These are phyloP conservation scores for Empis livida DNA, from an alignment of 2,888 invertebrate species.

Conservation along the genomic window DNA sequence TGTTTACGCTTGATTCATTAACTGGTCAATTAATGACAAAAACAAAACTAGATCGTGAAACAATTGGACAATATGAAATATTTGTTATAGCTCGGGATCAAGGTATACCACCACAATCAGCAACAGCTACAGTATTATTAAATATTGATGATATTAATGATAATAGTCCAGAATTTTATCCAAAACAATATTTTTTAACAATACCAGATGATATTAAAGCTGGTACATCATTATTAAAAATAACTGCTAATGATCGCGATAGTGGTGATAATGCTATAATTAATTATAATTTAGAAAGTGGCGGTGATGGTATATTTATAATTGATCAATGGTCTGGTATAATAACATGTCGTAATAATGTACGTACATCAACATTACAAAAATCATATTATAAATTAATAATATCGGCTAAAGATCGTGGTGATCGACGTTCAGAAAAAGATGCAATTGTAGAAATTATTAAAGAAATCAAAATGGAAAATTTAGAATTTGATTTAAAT, in stretches of 20 bases:
- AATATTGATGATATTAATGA: conserved; percentile 81
- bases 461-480: conserved; percentile 56
- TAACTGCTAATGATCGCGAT: conserved; percentile 75
- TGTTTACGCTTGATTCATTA: conserved; percentile 68
- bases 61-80: conserved; percentile 62
- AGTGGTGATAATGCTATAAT: conserved; percentile 77
- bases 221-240: conserved; percentile 49
- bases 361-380: conserved; percentile 42
- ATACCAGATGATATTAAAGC: conserved; percentile 50
- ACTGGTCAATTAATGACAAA: conserved; percentile 75
- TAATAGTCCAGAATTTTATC: conserved; percentile 85
- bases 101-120: conserved; percentile 79
- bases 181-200: conserved; percentile 68
- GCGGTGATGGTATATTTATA: conserved; percentile 66
- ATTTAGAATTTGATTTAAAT: conserved; percentile 60
- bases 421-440: conserved; percentile 55
- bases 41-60: conserved; percentile 69
- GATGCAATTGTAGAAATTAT: conserved; percentile 73
- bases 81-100: conserved; percentile 82
- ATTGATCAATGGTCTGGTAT: conserved; percentile 68
- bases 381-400: conserved; percentile 59
- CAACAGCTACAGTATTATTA: conserved; percentile 74
- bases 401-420: conserved; percentile 70
- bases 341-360: conserved; percentile 51
- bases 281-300: conserved; percentile 64